phyloP scores from a whole-genome alignment of 1,140 invertebrate species.

The Prorops nasuta region DNA sequence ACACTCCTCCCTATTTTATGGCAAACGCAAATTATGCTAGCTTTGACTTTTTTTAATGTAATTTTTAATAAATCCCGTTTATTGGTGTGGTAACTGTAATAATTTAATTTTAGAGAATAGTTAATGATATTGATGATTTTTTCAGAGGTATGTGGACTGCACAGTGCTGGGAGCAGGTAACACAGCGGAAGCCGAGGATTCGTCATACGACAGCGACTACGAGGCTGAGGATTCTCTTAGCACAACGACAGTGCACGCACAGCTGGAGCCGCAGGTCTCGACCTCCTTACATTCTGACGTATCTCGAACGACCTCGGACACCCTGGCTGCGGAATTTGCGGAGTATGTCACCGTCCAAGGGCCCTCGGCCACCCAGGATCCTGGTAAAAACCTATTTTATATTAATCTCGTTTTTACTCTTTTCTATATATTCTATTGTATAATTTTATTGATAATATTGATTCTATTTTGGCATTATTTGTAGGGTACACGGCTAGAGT shows the following conservation, averaged over 20 bases:
- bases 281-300: constrained; percentile 68
- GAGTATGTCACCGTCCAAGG: constrained; percentile 69
- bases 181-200: constrained; percentile 71
- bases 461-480: neutral
- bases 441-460: neutral
- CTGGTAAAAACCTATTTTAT: constrained; percentile 23
- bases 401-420: neutral
- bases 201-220: constrained; percentile 84
- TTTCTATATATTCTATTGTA: neutral
- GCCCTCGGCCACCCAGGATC: constrained; percentile 35
- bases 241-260: constrained; percentile 32
- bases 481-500: constrained; percentile 60
- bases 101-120: too few species aligned
- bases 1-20: too few species aligned
- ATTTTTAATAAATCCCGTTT: too few species aligned
- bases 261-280: constrained; percentile 37
- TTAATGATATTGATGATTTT: too few species aligned
- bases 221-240: constrained; percentile 64
- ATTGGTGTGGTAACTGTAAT: too few species aligned
- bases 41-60: too few species aligned
- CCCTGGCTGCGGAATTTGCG: constrained; percentile 78
- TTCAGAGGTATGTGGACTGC: constrained; percentile 61
- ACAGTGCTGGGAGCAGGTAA: constrained; percentile 49
- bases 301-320: constrained; percentile 78
- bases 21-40: too few species aligned